Base-by-base conservation (phyloP, 2,888 invertebrate genomes). In the Polymixis flavicincta region DNA sequence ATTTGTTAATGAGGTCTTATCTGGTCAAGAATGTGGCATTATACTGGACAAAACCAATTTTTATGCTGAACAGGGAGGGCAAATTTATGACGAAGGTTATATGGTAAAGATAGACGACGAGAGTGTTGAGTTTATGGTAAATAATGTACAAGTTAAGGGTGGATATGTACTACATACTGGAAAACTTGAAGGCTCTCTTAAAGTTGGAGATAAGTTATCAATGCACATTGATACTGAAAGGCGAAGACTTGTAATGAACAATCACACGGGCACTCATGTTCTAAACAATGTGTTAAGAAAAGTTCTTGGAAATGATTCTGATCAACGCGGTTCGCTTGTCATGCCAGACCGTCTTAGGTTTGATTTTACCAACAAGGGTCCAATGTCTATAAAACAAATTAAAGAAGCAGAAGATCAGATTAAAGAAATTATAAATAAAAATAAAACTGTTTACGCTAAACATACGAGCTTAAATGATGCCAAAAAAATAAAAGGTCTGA, bases 21-120 rank as follows among this genome's bases (percentile, higher is more conserved):
- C 98, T 48, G 99, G 99, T 0, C 98, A 99, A 90, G 98, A 99
- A 93, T 99, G 99, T 93, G 99, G 99, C 28, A 95, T 99, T 73
- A 96, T 99, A 83, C 96, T 99, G 78, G 99, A 99, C 93, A 97
- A 97, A 89, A 99, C 99, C 0, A 98, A 97, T 93, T 99, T 99
- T 95, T 99, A 99, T 95, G 99, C 99, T 0, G 99, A 99, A 95
- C 99, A 99, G 95, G 99, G 99, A 81, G 99, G 99, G 22, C 99
- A 99, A 96, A 99, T 99, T 89, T 99, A 97, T 93, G 99, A 99
- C 93, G 98, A 98, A 91, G 99, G 99, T 37, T 99, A 98, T 87
- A 97, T 99, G 93, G 98, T 98, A 0, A 99, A 99, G 96, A 92
- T 97, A 11, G 97, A 97, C 75, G 98, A 99, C 92, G 99, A 99